Evolutionary conservation across 2,113 vertebrate species (phyloP).

Genomic region (Dromas ardeola): DNA sequence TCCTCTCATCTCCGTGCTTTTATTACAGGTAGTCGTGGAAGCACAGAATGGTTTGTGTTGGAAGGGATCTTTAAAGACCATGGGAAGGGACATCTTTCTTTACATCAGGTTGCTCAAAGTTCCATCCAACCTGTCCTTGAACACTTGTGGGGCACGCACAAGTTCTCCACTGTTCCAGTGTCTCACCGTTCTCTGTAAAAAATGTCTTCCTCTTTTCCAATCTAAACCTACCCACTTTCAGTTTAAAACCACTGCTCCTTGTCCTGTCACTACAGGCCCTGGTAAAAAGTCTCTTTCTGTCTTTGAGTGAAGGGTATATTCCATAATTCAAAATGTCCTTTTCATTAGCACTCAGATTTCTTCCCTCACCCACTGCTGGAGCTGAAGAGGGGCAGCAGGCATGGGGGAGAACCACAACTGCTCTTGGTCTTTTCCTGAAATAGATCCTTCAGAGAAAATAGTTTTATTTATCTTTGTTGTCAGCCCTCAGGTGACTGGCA

Average conservation of each 20-base stretch:
- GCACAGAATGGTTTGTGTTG: neutral
- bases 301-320: neutral
- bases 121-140: neutral
- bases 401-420: neutral
- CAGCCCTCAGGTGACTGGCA: neutral
- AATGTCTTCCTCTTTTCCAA: neutral
- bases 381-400: neutral
- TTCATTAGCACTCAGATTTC: neutral
- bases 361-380: neutral
- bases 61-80: neutral
- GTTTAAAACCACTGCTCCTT: neutral
- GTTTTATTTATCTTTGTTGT: neutral
- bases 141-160: neutral
- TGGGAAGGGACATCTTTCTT: neutral
- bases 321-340: neutral
- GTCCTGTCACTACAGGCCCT: neutral
- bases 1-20: neutral
- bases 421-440: neutral
- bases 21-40: neutral
- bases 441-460: neutral
- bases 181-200: neutral
- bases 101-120: neutral
- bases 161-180: neutral
- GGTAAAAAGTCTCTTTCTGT: neutral
- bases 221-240: neutral